A percentile compares a stretch with the other conserved stretches of the same genome.
phyloP scores from a whole-genome alignment of 2,888 invertebrate genomes.

The Drosophila siamana region DNA sequence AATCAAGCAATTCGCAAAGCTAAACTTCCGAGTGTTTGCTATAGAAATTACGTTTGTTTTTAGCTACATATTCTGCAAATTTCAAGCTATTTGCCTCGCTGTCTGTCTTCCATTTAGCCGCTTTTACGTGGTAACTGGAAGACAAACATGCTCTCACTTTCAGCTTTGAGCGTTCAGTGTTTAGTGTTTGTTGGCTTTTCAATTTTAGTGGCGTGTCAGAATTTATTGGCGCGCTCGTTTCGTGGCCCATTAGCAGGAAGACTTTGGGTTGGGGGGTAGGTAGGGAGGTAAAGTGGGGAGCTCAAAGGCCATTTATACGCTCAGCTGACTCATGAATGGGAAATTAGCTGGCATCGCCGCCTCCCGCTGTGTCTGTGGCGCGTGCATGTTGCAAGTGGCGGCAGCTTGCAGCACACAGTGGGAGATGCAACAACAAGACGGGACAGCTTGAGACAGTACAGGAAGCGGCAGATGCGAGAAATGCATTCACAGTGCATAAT shows the following conservation, averaged over 20 bases:
- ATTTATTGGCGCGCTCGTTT: conserved; percentile 76
- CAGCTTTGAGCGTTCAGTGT: too few species aligned
- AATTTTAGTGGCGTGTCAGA: conserved; percentile 74
- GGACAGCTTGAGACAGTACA: conserved; percentile 58
- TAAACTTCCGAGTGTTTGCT: too few species aligned
- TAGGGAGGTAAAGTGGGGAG: conserved; percentile 13
- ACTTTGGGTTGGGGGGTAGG: too few species aligned
- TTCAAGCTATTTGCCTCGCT: too few species aligned
- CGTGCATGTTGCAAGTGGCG: background rate
- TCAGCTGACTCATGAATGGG: conserved; percentile 62
- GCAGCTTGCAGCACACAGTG: conserved; percentile 29
- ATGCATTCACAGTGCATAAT: conserved; percentile 65
- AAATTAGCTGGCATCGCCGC: conserved; percentile 50
- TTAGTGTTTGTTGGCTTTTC: conserved; percentile 37
- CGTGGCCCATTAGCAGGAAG: conserved; percentile 59
- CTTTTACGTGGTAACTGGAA: background rate
- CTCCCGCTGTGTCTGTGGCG: background rate
- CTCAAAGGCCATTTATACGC: conserved; percentile 50
- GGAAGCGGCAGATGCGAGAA: conserved; percentile 63
- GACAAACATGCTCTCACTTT: background rate
- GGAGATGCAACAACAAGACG: conserved; percentile 67
- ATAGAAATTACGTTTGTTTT: too few species aligned
- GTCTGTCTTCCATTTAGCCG: too few species aligned
- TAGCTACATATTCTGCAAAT: too few species aligned
- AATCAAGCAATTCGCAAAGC: too few species aligned